Conservation (phyloP, 1,140 invertebrate species). For the Sinella curviseta region DNA sequence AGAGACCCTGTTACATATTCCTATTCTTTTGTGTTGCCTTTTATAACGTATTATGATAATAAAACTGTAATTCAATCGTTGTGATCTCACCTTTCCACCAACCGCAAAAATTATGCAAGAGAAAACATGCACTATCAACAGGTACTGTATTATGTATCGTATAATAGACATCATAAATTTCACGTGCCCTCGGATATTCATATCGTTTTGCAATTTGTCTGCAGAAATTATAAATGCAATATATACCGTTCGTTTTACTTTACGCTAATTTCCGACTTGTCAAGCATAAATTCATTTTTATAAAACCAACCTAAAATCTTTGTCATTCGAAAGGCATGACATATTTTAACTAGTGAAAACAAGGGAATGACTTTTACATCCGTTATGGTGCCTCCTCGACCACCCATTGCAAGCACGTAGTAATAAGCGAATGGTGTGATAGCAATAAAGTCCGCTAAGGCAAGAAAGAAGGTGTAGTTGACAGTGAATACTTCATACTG, state of each 20-base stretch:
- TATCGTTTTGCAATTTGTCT: background rate
- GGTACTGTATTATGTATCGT: background rate
- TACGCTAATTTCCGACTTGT: too few species aligned
- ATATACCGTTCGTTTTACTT: too few species aligned
- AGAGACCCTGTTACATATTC: too few species aligned
- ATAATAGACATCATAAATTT: background rate
- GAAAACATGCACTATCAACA: background rate
- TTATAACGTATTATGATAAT: too few species aligned
- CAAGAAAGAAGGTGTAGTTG: conserved; percentile 19
- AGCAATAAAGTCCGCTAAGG: conserved; percentile 28
- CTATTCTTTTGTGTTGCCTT: background rate
- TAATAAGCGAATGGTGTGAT: conserved; percentile 24
- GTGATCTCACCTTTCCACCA: background rate
- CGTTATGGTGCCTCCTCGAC: conserved; percentile 5
- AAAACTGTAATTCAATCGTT: background rate
- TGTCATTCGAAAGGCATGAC: conserved; percentile 11
- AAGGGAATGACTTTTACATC: background rate
- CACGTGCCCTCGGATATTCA: background rate
- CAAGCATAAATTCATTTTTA: too few species aligned
- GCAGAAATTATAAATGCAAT: too few species aligned
- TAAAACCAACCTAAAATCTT: conserved; percentile 31
- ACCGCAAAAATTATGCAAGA: background rate
- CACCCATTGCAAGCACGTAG: background rate
- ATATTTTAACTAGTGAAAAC: conserved; percentile 18
- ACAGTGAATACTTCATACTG: conserved; percentile 27